Evolutionary conservation across 2,797 vertebrate genomes (phyloP), one percentile per base, ranked within the genome.

Genomic region (Peromyscus attwateri): DNA sequence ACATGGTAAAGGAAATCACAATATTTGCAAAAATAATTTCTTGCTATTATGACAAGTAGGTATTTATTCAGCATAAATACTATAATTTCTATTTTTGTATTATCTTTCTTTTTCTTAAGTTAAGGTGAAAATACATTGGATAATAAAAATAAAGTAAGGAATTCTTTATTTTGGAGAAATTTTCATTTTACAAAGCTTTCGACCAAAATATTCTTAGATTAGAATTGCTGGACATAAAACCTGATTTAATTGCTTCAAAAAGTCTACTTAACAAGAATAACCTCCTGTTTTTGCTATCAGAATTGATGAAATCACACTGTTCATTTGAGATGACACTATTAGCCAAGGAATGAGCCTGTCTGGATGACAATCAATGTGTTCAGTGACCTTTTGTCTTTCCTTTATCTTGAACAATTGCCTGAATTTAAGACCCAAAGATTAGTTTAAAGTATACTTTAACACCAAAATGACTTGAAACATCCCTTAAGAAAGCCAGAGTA

Each of bases 111-210:
- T 98, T 97, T 88, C 96, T 91, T 97, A 97, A 98, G 94, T 98
- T 98, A 95, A 96, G 97, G 96, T 97, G 95, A 95, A 97, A 87
- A 98, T 94, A 97, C 77, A 97, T 96, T 88, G 97, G 94, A 95
- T 97, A 97, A 96, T 89, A 97, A 97, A 96, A 98, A 97, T 52
- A 92, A 62, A 80, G 82, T 52, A 96, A 94, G 71, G 76, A 95
- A 97, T 71, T 79, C 95, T 37, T 91, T 79, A 96, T 25, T 6
- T 97, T 97, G 97, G 83, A 89, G 46, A 96, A 97, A 96, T 95
- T 95, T 93, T 91, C 27, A 66, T 95, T 97, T 95, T 27, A 94
- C 83, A 97, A 92, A 92, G 34, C 12, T 76, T 97, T 98, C 93
- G 91, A 17, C 52, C 87, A 21, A 23, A 93, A 87, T 79, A 52